These are phyloP conservation scores for Cerastis leucographa DNA, from an alignment of 2,888 invertebrate species.

Conservation along the genomic window DNA sequence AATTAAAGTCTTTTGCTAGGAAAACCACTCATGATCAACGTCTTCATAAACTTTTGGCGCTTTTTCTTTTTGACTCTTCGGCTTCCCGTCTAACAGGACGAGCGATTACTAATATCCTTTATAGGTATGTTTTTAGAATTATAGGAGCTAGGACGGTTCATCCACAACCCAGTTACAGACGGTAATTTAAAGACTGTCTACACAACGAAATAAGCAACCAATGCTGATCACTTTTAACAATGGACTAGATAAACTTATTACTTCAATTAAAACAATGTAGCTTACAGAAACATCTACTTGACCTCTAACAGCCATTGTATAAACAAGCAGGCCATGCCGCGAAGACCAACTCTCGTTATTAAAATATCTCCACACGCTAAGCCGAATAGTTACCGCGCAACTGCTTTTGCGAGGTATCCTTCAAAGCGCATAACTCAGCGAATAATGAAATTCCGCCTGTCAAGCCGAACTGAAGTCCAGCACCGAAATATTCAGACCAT, in stretches of 20 bases:
- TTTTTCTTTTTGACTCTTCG: neutral
- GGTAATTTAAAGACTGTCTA: neutral
- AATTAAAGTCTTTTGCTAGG: neutral
- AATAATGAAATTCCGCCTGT: slow-evolving; percentile 65
- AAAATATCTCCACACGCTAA: slow-evolving; percentile 32
- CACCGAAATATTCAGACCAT: slow-evolving; percentile 39
- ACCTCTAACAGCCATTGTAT: neutral
- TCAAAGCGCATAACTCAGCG: slow-evolving; percentile 51
- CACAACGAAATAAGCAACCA: neutral
- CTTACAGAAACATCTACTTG: neutral
- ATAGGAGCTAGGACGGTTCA: neutral
- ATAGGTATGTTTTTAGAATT: neutral
- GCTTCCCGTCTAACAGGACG: neutral
- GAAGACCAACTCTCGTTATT: slow-evolving; percentile 19
- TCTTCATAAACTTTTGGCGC: neutral
- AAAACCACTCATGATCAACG: neutral
- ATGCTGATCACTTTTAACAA: neutral
- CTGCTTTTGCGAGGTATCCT: slow-evolving; percentile 23
- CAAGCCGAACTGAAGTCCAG: slow-evolving; percentile 28
- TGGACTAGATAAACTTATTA: neutral
- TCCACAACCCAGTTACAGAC: neutral
- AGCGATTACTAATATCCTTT: neutral
- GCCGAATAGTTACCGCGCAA: slow-evolving; percentile 57
- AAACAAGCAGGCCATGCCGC: neutral
- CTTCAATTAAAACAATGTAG: neutral